Conservation (phyloP, 1,140 invertebrate species). For the Nasonia vitripennis region DNA sequence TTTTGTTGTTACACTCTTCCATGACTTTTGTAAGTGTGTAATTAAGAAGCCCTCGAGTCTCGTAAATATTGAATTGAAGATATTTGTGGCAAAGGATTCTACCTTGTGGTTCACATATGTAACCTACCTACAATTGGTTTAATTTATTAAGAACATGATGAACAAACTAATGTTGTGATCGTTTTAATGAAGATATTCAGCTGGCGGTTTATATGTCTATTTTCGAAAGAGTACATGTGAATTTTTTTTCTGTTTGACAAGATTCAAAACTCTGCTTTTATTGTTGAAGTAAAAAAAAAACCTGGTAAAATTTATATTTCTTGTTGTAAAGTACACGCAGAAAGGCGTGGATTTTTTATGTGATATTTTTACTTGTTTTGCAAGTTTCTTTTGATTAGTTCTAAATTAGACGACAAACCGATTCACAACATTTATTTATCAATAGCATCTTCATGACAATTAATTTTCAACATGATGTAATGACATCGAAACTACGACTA, state of each 20-base stretch:
- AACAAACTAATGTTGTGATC: conserved; percentile 25
- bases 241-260: conserved; percentile 32
- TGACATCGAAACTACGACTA: conserved; percentile 68
- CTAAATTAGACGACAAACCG: conserved; percentile 30
- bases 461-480: conserved; percentile 64
- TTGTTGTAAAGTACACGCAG: conserved; percentile 19
- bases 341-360: conserved; percentile 27
- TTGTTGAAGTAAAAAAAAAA: conserved; percentile 37
- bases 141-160: not conserved
- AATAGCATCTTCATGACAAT: conserved; percentile 69
- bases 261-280: conserved; percentile 24
- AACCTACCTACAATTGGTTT: conserved; percentile 34
- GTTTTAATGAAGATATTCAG: conserved; percentile 34
- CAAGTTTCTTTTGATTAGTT: conserved; percentile 55
- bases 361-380: conserved; percentile 50
- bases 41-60: conserved; percentile 23
- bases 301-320: conserved; percentile 26
- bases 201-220: conserved; percentile 13
- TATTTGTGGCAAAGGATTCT: conserved; percentile 15
- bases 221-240: not conserved
- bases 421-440: conserved; percentile 28
- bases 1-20: conserved; percentile 37
- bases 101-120: conserved; percentile 25
- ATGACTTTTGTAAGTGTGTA: conserved; percentile 23
- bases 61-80: conserved; percentile 22